These are phyloP conservation scores for Rhinichthys klamathensis DNA, from an alignment of 2,113 vertebrate species.

Conservation along the genomic window DNA sequence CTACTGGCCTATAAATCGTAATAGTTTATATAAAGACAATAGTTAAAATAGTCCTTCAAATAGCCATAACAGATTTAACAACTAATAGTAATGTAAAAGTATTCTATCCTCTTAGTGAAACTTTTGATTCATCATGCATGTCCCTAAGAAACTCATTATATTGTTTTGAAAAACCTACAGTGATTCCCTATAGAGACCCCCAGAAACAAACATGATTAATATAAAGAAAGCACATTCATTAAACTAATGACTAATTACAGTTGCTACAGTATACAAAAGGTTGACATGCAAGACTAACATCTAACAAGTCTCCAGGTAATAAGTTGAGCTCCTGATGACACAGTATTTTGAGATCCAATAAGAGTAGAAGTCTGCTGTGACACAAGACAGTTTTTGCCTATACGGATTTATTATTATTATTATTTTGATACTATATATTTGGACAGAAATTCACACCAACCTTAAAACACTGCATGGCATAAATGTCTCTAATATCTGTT, in stretches of 20 bases:
- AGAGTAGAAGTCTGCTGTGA: background rate
- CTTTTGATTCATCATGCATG: slow-evolving; percentile 7
- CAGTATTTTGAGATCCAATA: background rate
- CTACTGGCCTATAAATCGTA: background rate
- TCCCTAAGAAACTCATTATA: slow-evolving; percentile 66
- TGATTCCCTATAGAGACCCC: slow-evolving; percentile 53
- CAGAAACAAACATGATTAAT: background rate
- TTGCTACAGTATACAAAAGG: slow-evolving; percentile 58
- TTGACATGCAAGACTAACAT: slow-evolving; percentile 26
- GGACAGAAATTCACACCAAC: background rate
- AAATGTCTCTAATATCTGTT: background rate
- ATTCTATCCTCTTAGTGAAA: background rate
- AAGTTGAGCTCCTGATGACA: slow-evolving; percentile 1
- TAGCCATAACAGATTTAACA: background rate
- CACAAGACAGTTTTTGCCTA: background rate
- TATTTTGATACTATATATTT: background rate
- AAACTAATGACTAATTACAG: slow-evolving; percentile 65
- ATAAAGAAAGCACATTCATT: slow-evolving; percentile 68
- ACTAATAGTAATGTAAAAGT: background rate
- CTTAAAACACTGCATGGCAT: background rate
- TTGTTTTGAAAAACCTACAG: slow-evolving; percentile 1
- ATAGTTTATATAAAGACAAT: background rate
- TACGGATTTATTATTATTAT: background rate
- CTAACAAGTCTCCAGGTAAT: slow-evolving; percentile 52
- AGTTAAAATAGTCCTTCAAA: background rate